These are phyloP conservation scores for Holocentrus rufus DNA, from an alignment of 2,797 vertebrate species.

Conservation along the genomic window DNA sequence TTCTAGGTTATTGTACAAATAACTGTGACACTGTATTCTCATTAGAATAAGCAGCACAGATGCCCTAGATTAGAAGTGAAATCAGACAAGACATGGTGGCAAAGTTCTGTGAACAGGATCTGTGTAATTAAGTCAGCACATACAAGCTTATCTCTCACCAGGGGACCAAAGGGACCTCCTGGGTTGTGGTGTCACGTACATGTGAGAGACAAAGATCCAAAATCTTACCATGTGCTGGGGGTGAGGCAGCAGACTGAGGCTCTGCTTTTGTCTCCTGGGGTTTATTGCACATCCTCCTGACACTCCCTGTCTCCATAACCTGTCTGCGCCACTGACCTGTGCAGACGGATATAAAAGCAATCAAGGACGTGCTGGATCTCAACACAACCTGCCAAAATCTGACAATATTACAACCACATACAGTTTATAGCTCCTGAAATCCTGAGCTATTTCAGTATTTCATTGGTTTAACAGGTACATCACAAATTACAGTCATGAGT, in stretches of 20 bases:
- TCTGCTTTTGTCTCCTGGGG: slow-evolving; percentile 74
- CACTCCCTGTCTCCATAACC: slow-evolving; percentile 39
- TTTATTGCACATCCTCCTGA: slow-evolving; percentile 84
- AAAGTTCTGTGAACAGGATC: neutral
- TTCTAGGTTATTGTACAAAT: no score
- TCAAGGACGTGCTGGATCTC: neutral
- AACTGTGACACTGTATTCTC: no score
- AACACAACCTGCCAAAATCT: neutral
- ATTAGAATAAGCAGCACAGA: no score
- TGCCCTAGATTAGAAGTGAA: neutral
- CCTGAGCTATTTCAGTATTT: no score
- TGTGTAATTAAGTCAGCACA: neutral
- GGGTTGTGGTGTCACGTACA: neutral
- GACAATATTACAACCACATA: neutral
- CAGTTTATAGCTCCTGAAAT: no score
- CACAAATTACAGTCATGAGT: neutral
- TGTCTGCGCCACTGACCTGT: slow-evolving; percentile 71
- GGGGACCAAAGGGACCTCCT: no score
- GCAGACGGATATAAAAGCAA: slow-evolving; percentile 1
- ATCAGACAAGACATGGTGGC: neutral
- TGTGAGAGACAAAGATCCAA: neutral
- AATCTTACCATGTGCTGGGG: slow-evolving; percentile 41
- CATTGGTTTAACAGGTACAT: no score
- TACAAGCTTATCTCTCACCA: neutral
- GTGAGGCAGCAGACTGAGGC: slow-evolving; percentile 39